Evolutionary conservation across 2,888 invertebrate genomes (phyloP), one percentile per base, ranked within the genome.

Genomic region (Bursaphelenchus okinawaensis): DNA sequence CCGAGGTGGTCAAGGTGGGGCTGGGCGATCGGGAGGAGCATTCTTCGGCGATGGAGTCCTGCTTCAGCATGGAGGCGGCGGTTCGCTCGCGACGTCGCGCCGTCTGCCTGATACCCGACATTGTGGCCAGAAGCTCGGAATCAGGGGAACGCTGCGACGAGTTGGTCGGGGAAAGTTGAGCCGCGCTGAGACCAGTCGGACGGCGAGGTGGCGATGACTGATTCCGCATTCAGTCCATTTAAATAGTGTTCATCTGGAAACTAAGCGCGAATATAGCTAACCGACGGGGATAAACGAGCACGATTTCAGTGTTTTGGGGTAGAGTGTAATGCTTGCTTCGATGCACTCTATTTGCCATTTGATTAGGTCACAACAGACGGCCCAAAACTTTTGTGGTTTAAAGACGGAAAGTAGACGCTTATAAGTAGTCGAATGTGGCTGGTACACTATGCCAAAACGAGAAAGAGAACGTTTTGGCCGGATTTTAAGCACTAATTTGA

Each of bases 21-120:
- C 63, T 62, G 4, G 60, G 63, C 4, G 60, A n/a, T 22, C 66
- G n/a, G 23, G 19, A 16, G n/a, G 20, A 19, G 50, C 62, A 24
- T 28, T 52, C 62, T 20, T 62, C 62, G 4, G 62, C 62, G 9
- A 62, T 62, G 2, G 62, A 62, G 20, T 62, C 62, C 62, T 62
- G 62, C 26, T 62, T 62, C 64, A 60, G 29, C 62, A 62, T 62
- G 2, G 55, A 55, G 8, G 62, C 20, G 16, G 65, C 27, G 19
- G 26, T n/a, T 12, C 22, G 7, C 24, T 54, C 24, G 63, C 62
- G 24, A 12, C 55, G n/a, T 12, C 22, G n/a, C 12, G 24, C 22
- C 19, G 24, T 22, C 27, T 62, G 27, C 23, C 55, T 63, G 4
- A 31, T 63, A 6, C 23, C 19, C 2, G 60, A 20, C 19, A 28